Percentiles rank a stretch among this genome's conserved stretches.
phyloP scores from a whole-genome alignment of 1,140 invertebrate genomes.

The Apocrypta bakeri region DNA sequence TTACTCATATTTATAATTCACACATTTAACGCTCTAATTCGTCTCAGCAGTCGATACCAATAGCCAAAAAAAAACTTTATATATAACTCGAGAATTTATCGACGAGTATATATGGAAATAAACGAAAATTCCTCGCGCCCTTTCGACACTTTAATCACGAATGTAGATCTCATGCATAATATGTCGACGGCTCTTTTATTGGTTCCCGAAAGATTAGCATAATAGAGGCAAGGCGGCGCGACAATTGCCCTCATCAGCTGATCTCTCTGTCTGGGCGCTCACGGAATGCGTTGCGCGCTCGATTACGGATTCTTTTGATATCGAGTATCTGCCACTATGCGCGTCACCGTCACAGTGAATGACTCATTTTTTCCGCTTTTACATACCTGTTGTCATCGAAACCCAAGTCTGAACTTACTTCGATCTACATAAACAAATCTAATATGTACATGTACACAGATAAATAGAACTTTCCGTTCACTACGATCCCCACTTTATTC shows the following conservation, averaged over 20 bases:
- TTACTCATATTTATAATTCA: not conserved
- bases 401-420: too few relatives aligned
- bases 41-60: not conserved
- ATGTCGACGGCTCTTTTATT: conserved; percentile 8
- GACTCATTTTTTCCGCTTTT: conserved; percentile 15
- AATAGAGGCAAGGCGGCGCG: conserved; percentile 13
- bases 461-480: not conserved
- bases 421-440: too few relatives aligned
- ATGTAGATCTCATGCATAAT: not conserved
- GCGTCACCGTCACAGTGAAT: not conserved
- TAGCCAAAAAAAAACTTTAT: conserved; percentile 14
- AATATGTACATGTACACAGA: too few relatives aligned
- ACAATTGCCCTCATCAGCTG: conserved; percentile 2
- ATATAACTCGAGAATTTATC: not conserved
- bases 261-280: not conserved
- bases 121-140: too few relatives aligned
- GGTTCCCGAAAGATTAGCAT: not conserved
- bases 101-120: too few relatives aligned
- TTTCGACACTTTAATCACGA: not conserved
- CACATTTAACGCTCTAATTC: not conserved
- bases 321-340: too few relatives aligned
- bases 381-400: not conserved
- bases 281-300: not conserved
- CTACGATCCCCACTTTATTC: not conserved
- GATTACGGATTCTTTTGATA: conserved; percentile 31